phyloP scores from a whole-genome alignment of 2,113 vertebrate genomes.

The Sitta europaea region DNA sequence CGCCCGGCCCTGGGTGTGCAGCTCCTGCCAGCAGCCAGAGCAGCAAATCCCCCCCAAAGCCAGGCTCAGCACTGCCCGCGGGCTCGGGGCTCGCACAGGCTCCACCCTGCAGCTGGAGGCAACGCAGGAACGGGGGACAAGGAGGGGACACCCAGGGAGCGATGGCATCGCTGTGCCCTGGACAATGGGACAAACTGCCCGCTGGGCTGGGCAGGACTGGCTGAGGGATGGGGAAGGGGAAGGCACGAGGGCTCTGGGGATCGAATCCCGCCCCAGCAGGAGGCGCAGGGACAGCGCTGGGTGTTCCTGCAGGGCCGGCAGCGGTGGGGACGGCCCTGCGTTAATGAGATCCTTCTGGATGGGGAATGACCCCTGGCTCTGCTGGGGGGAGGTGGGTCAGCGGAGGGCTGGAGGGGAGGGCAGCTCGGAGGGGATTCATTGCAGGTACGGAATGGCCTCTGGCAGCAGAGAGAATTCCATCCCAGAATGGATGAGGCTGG shows the following conservation, averaged over 20 bases:
- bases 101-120: not conserved
- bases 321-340: not conserved
- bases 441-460: not conserved
- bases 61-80: rapidly evolving
- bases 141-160: not conserved
- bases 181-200: not conserved
- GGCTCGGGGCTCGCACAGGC: not conserved
- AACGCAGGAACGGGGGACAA: not conserved
- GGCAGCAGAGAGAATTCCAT: not conserved
- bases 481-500: not conserved
- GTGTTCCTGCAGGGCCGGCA: no score
- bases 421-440: rapidly evolving
- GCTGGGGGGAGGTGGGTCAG: not conserved
- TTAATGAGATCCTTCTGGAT: rapidly evolving
- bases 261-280: not conserved
- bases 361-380: rapidly evolving
- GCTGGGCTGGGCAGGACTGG: not conserved
- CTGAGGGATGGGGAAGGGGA: not conserved
- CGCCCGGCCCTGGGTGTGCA: not conserved
- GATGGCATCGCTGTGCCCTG: not conserved
- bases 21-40: not conserved
- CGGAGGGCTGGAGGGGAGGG: rapidly evolving
- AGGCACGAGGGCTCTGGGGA: rapidly evolving
- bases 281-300: rapidly evolving
- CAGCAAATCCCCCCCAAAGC: no score